Percentiles rank a stretch among this genome's conserved stretches.
Conservation (phyloP, 2,888 invertebrate genomes). For the Alentia gelatinosa region DNA sequence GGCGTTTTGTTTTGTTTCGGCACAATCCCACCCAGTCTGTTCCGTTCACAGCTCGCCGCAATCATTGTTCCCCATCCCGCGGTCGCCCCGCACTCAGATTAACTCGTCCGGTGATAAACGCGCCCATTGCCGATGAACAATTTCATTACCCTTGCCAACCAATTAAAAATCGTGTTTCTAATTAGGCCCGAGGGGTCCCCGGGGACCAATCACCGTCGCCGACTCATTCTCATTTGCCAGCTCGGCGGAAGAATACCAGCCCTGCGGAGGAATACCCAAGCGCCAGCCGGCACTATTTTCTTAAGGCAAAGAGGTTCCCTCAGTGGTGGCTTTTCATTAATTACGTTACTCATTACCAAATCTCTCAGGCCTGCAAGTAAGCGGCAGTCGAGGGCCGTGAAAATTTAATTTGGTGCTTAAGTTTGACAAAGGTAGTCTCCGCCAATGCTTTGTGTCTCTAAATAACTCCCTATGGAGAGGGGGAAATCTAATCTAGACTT, state of each 20-base stretch:
- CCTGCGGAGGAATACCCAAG: conserved; percentile 2
- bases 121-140: conserved; percentile 18
- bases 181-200: conserved; percentile 24
- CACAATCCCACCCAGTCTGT: not conserved
- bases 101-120: conserved; percentile 13
- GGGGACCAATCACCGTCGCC: conserved; percentile 3
- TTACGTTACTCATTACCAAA: conserved; percentile 1
- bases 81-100: not conserved
- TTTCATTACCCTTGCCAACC: conserved; percentile 27
- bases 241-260: not conserved
- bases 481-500: not conserved
- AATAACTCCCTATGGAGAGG: not conserved
- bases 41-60: not conserved
- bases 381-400: not conserved
- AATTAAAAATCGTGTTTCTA: conserved; percentile 46
- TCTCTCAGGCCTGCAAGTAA: not conserved
- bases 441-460: not conserved
- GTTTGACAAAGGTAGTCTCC: not conserved
- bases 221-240: not conserved
- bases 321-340: conserved; percentile 5
- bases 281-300: not conserved
- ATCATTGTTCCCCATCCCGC: not conserved
- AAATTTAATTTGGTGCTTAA: conserved; percentile 22
- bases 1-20: not conserved
- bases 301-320: not conserved